Evolutionary conservation across 1,140 invertebrate species (phyloP), one percentile per base, ranked within the genome.

Genomic region (Drosophila asahinai): DNA sequence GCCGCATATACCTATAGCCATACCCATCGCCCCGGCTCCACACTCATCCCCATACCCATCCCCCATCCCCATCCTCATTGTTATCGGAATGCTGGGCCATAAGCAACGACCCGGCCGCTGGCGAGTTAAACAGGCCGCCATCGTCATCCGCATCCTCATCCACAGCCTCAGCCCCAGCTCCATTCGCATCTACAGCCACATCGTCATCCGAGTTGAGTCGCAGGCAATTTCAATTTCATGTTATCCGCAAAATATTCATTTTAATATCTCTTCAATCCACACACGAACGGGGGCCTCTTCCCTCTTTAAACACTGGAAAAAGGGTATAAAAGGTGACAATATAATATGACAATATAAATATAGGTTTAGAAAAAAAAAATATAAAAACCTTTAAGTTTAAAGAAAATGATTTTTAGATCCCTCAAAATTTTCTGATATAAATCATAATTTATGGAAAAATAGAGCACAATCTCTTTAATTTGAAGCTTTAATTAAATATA

Each of bases 171-270:
- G 33, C 9, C 49, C 5, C 49, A 17, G 15, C 4, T 19, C 19
- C 54, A 57, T 57, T 42, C 54, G 36, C 54, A 57, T 57, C 54
- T 40, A 25, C 54, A 57, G 27, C 55, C 63, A 54, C 66, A 72
- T 55, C 43, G 76, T 47, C 80, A 54, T 62, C 47, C 61, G 54
- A 58, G 65, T 64, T 62, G 73, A 76, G 65, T 77, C 80, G 87
- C 83, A 80, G 77, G 84, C 80, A 91, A 86, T 90, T 91, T 91
- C 82, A 83, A 91, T 82, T 92, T 83, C 90, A 90, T 91, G 90
- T 92, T 91, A 91, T 91, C 90, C 90, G 82, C 90, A 86, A 90
- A 90, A 91, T 91, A 91, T 89, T 91, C 78, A 86, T 89, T 91
- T 91, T 91, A 89, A 91, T 91, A 91, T 91, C 89, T 83, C 63